A percentile compares a stretch with the other conserved stretches of the same genome.
These are phyloP conservation scores for Ptyas mucosa DNA, from an alignment of 2,113 vertebrate genomes.

Conservation along the genomic window DNA sequence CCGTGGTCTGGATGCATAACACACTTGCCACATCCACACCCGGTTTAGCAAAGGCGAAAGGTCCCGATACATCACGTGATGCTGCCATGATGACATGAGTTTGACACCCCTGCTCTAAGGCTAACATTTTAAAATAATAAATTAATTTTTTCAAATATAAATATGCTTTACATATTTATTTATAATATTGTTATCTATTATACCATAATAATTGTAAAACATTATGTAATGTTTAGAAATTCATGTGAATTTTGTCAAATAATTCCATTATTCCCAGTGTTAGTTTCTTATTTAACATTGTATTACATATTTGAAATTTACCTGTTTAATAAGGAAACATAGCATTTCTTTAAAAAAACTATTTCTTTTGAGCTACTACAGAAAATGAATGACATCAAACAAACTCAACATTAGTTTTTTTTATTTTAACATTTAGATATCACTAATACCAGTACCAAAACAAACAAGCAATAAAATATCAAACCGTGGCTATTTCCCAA, in stretches of 20 bases:
- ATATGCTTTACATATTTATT: not conserved
- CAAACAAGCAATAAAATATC: constrained; percentile 7
- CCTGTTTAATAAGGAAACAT: constrained; percentile 9
- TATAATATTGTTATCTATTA: not conserved
- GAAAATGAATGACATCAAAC: constrained; percentile 1
- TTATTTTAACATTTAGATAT: not conserved
- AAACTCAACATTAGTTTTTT: not conserved
- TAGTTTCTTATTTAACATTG: not conserved
- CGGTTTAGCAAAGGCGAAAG: too few species aligned
- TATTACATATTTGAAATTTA: not conserved
- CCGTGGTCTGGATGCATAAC: too few species aligned
- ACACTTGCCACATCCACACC: too few species aligned
- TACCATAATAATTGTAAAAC: not conserved
- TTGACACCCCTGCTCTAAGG: not conserved
- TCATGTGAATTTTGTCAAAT: not conserved
- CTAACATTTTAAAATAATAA: constrained; percentile 11
- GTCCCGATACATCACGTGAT: too few species aligned
- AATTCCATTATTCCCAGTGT: not conserved
- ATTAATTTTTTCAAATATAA: not conserved
- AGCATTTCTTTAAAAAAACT: not conserved
- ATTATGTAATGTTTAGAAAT: constrained; percentile 8
- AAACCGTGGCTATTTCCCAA: constrained; percentile 3
- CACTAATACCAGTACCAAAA: constrained; percentile 11
- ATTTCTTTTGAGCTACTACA: not conserved
- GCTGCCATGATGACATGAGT: too few species aligned